These are phyloP conservation scores for Drosophila ezoana DNA, from an alignment of 2,888 invertebrate genomes.

Conservation along the genomic window DNA sequence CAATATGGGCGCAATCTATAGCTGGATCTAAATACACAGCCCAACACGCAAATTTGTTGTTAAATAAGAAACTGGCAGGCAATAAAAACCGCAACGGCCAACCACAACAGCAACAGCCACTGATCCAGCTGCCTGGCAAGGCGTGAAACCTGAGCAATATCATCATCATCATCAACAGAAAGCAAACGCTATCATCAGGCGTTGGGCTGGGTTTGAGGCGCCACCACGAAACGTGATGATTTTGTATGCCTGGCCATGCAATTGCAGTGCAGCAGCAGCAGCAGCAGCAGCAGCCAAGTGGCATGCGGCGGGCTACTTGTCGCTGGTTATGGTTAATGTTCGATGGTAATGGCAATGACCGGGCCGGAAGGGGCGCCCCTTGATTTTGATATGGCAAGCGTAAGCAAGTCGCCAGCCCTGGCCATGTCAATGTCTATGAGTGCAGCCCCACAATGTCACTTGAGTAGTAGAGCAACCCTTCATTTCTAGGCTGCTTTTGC, in stretches of 20 bases:
- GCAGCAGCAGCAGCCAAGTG: slow-evolving; percentile 38
- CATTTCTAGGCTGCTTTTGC: not conserved
- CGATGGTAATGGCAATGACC: slow-evolving; percentile 51
- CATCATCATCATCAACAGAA: slow-evolving; percentile 19
- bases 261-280: slow-evolving; percentile 42
- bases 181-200: slow-evolving; percentile 26
- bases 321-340: slow-evolving; percentile 48
- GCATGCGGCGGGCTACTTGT: slow-evolving; percentile 33
- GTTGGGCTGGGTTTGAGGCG: slow-evolving; percentile 53
- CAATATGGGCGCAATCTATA: slow-evolving; percentile 42
- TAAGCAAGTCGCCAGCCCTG: slow-evolving; percentile 11
- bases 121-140: slow-evolving; percentile 61
- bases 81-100: slow-evolving; percentile 37
- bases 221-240: slow-evolving; percentile 72
- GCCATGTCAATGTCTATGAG: slow-evolving; percentile 40
- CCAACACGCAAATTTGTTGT: slow-evolving; percentile 57
- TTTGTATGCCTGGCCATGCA: slow-evolving; percentile 58
- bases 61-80: slow-evolving; percentile 32
- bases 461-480: slow-evolving; percentile 30
- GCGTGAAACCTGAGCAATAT: slow-evolving; percentile 62
- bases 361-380: slow-evolving; percentile 36
- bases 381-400: slow-evolving; percentile 58
- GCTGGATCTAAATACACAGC: slow-evolving; percentile 26
- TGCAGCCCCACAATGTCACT: slow-evolving; percentile 61
- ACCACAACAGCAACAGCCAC: slow-evolving; percentile 44